Conservation (phyloP, 2,113 vertebrate species). For the Eulemur rufifrons region DNA sequence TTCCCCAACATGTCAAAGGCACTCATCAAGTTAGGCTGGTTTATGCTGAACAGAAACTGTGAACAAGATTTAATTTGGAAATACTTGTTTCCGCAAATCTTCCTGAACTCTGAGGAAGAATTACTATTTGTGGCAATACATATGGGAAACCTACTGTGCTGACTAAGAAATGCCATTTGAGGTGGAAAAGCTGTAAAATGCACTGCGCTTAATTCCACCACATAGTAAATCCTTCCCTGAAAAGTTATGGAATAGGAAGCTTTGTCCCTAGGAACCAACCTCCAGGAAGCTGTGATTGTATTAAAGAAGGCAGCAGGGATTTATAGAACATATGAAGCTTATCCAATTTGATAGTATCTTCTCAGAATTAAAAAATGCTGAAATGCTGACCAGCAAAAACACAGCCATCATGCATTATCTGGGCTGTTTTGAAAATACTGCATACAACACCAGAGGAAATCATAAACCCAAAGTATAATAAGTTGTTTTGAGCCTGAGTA, state of each 20-base stretch:
- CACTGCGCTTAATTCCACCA: not conserved
- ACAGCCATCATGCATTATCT: not conserved
- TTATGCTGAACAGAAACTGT: conserved; percentile 67
- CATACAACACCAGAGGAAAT: not conserved
- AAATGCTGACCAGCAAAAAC: not conserved
- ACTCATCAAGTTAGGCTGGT: conserved; percentile 56
- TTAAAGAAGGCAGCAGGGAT: conserved; percentile 35
- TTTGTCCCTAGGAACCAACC: conserved; percentile 2
- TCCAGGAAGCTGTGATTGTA: not conserved
- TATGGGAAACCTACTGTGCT: conserved; percentile 44
- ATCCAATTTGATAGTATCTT: conserved; percentile 27
- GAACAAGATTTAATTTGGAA: conserved; percentile 73
- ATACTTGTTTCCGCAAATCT: conserved; percentile 64
- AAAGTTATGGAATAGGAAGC: conserved; percentile 38
- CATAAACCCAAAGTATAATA: not conserved
- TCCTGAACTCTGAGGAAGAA: conserved; percentile 57
- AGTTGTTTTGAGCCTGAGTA: not conserved
- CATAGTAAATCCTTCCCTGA: conserved; percentile 28
- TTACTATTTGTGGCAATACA: conserved; percentile 56
- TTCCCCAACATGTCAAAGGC: conserved; percentile 65
- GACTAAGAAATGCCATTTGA: conserved; percentile 58
- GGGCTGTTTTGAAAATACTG: conserved; percentile 7
- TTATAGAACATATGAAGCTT: conserved; percentile 29
- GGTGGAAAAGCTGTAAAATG: conserved; percentile 52
- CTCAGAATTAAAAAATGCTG: conserved; percentile 20